Percentiles rank a stretch among this genome's conserved stretches.
phyloP scores from a whole-genome alignment of 2,888 invertebrate genomes.

The Parnassius smintheus region DNA sequence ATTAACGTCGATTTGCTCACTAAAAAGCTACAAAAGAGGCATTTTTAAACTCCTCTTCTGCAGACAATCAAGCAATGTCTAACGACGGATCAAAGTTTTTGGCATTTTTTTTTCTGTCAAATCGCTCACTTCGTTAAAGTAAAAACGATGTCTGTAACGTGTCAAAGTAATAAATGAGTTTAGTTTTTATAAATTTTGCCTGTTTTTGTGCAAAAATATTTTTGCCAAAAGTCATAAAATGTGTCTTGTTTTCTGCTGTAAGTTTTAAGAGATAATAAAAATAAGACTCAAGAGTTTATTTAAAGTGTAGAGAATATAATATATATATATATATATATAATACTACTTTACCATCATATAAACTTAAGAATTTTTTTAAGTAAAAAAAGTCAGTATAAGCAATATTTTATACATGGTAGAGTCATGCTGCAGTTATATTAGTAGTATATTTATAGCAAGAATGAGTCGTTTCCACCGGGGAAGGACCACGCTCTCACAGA shows the following conservation, averaged over 20 bases:
- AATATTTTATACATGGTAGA: no score
- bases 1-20: background rate
- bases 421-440: no score
- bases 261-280: no score
- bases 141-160: constrained; percentile 1
- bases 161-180: constrained; percentile 8
- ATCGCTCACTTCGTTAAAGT: background rate
- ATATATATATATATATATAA: no score
- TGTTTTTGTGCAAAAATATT: background rate
- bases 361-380: no score
- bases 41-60: constrained; percentile 13
- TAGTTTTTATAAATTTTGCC: constrained; percentile 8
- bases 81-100: background rate
- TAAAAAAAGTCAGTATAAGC: no score
- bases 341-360: no score
- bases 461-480: no score
- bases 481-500: no score
- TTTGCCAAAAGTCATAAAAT: background rate
- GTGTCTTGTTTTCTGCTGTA: background rate
- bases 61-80: background rate
- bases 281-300: no score
- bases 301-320: no score
- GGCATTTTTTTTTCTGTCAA: background rate
- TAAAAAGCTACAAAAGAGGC: constrained; percentile 12
- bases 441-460: no score